Evolutionary conservation across 2,113 vertebrate genomes (phyloP).

Genomic region (Anolis sagrei): DNA sequence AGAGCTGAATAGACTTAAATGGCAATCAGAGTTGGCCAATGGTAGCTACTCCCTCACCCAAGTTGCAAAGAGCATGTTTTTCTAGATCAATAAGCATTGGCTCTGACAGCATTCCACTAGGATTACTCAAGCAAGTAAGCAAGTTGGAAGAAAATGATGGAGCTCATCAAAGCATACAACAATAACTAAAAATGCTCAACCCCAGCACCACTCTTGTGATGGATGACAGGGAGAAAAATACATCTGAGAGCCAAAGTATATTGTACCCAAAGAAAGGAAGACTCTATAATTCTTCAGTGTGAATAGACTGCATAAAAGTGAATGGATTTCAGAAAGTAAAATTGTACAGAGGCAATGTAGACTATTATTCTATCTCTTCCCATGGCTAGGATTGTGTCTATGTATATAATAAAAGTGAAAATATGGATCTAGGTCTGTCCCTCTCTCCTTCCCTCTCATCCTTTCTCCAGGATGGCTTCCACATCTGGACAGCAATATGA

Average conservation of each 20-base stretch:
- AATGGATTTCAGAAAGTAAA: not conserved
- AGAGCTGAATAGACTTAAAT: slow-evolving; percentile 20
- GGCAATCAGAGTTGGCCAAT: slow-evolving; percentile 2
- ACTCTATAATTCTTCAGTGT: not conserved
- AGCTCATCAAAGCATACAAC: not conserved
- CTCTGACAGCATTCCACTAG: not conserved
- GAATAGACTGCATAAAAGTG: not conserved
- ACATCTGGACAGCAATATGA: no score
- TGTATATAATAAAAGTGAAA: no score
- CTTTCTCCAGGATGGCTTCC: no score
- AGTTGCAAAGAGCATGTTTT: slow-evolving; percentile 26
- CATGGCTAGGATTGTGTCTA: no score
- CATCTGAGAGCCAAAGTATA: not conserved
- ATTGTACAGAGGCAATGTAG: not conserved
- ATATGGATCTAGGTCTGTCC: no score
- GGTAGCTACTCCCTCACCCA: slow-evolving; percentile 22
- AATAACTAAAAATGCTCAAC: not conserved
- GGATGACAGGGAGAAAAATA: not conserved
- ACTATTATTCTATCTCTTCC: not conserved
- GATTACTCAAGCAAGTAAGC: not conserved
- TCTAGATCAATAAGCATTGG: slow-evolving; percentile 16
- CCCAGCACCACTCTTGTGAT: not conserved
- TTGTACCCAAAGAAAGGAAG: not conserved
- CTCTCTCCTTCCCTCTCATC: no score
- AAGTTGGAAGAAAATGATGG: not conserved